Percentiles rank a stretch among this genome's conserved stretches.
Conservation (phyloP, 2,797 vertebrate genomes). For the Lepus oiostolus region DNA sequence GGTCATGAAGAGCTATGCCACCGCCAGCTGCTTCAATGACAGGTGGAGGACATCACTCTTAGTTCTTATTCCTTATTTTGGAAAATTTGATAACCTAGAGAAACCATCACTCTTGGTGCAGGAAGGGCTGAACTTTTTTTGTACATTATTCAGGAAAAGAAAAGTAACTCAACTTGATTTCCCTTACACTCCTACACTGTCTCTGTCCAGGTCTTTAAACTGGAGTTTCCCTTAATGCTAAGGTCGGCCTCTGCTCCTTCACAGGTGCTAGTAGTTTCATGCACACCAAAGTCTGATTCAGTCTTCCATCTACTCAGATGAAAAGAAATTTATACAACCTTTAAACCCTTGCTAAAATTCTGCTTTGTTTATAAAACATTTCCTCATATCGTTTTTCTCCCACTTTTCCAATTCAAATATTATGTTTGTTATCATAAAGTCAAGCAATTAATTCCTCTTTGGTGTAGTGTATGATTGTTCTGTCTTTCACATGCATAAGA, state of each 20-base stretch:
- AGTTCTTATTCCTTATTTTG: not conserved
- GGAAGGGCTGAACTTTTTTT: not conserved
- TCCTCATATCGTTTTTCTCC: not conserved
- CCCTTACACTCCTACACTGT: not conserved
- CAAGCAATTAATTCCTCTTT: not conserved
- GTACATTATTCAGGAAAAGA: not conserved
- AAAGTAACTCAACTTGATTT: not conserved
- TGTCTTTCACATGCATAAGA: not conserved
- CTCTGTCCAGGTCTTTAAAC: not conserved
- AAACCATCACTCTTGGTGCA: not conserved
- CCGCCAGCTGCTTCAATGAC: not conserved
- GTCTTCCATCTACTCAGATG: not conserved
- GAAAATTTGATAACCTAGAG: not conserved
- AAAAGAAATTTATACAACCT: not conserved
- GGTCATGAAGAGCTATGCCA: rapidly evolving
- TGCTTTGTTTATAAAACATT: not conserved
- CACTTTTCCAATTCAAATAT: not conserved
- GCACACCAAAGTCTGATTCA: not conserved
- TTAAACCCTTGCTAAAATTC: not conserved
- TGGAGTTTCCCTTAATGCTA: not conserved
- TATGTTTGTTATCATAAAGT: not conserved
- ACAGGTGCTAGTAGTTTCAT: not conserved
- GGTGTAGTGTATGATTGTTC: not conserved
- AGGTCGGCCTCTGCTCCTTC: not conserved
- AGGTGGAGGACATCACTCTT: not conserved